Evolutionary conservation across 2,113 vertebrate species (phyloP), one percentile per base, ranked within the genome.

Genomic region (Furnarius figulus): DNA sequence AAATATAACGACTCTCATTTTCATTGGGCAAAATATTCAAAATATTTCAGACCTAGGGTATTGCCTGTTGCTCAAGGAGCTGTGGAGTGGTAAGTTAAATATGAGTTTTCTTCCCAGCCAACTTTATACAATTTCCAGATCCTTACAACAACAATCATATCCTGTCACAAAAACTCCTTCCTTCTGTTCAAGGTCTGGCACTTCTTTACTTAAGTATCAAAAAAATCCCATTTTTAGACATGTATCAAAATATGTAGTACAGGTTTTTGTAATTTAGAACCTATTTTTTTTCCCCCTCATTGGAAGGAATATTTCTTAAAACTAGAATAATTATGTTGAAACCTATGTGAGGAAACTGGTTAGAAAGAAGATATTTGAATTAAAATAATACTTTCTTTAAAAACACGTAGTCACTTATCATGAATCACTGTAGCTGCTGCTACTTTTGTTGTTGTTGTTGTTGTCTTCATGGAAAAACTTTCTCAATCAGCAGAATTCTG

Each of bases 71-170:
- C 98, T 99, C 39, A 96, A 72, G 91, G 98, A 99, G 95, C 98
- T 99, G 31, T 99, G 98, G 98, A 97, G 97, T 94, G 46, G 98
- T 99, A 97, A 98, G 97, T 98, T 92, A 59, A 81, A 40, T 30
- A 5, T 46, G 27, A 87, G 27, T 49, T 56, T 75, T 53, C 49
- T 63, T 58, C 55, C 35, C 23, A 52, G 39, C 7, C 7, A 81
- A 9, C 24, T 66, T 56, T 31, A 27, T 9, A 14, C 33, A 10
- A 3, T 56, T 75, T 87, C 46, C 68, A 44, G 30, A 18, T 35
- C 59, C 8, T 61, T 70, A 33, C 21, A 52, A 35, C 21, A 42
- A 28, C 18, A 47, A 44, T 63, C 5, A 15, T 24, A 7, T 65
- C 70, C 9, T 77, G 66, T 42, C 56, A 49, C 6, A 74, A 66